phyloP scores from a whole-genome alignment of 2,113 vertebrate species.

The Engraulis encrasicolus region DNA sequence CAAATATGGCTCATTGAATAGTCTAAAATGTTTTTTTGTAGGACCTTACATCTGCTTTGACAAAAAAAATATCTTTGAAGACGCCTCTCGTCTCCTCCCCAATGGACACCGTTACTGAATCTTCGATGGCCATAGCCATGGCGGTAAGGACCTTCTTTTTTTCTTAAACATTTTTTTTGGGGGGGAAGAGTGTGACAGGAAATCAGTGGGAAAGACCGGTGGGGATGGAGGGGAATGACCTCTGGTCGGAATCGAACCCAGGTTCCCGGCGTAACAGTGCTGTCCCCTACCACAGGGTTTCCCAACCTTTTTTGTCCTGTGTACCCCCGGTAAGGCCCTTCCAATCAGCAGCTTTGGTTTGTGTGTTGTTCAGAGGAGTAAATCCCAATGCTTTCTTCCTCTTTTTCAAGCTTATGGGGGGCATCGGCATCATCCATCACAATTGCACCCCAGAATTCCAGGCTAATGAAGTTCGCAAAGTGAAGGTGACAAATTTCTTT shows the following conservation, averaged over 20 bases:
- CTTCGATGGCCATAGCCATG: conserved; percentile 94
- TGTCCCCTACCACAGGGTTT: too few relatives aligned
- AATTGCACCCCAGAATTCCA: conserved; percentile 95
- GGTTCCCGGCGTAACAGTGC: too few relatives aligned
- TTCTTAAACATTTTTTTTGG: too few relatives aligned
- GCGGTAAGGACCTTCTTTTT: conserved; percentile 76
- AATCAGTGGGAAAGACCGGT: too few relatives aligned
- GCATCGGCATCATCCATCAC: conserved; percentile 94
- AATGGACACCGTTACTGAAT: conserved; percentile 95
- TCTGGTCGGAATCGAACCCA: too few relatives aligned
- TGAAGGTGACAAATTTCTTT: conserved; percentile 76
- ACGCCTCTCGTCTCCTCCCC: conserved; percentile 91
- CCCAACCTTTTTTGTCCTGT: too few relatives aligned
- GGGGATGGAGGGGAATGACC: too few relatives aligned
- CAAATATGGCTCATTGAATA: too few relatives aligned
- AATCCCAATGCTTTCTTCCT: conserved; percentile 2
- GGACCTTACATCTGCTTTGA: conserved; percentile 92
- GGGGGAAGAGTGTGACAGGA: too few relatives aligned
- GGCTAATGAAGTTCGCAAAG: conserved; percentile 91
- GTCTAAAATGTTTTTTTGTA: conserved; percentile 49
- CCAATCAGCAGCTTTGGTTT: too few relatives aligned
- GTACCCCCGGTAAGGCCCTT: too few relatives aligned
- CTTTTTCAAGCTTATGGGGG: conserved; percentile 87
- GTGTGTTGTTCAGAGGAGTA: background rate
- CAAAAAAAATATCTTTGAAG: conserved; percentile 89